These are phyloP conservation scores for Huso huso DNA, from an alignment of 2,797 vertebrate species.

Conservation along the genomic window DNA sequence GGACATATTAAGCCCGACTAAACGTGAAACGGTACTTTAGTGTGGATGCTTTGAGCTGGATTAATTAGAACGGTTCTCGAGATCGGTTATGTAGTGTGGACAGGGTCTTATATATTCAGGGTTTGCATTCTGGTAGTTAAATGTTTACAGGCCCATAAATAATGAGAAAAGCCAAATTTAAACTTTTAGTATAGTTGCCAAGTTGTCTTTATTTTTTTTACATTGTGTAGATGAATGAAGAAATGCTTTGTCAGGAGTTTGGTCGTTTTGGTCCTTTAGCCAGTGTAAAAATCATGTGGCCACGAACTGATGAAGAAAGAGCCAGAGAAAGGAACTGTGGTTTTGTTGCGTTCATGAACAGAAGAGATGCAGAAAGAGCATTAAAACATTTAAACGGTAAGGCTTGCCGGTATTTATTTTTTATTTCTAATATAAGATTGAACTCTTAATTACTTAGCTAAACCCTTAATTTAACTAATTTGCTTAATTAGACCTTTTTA, in stretches of 20 bases:
- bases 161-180: not conserved
- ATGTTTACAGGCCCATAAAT: not conserved
- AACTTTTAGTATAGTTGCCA: not conserved
- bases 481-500: too few relatives aligned
- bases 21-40: too few relatives aligned
- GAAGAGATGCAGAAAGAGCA: slow-evolving; percentile 95
- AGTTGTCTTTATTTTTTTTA: not conserved
- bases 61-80: too few relatives aligned
- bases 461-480: too few relatives aligned
- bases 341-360: slow-evolving; percentile 98
- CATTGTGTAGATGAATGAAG: slow-evolving; percentile 86
- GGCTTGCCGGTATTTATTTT: not conserved
- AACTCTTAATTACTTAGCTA: too few relatives aligned
- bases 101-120: not conserved
- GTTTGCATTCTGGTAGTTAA: not conserved
- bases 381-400: slow-evolving; percentile 95
- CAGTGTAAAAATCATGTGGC: slow-evolving; percentile 99
- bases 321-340: slow-evolving; percentile 97
- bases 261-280: slow-evolving; percentile 93
- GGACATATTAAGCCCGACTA: too few relatives aligned
- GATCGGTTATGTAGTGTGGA: too few relatives aligned
- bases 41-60: too few relatives aligned
- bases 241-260: slow-evolving; percentile 98
- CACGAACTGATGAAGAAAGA: slow-evolving; percentile 94
- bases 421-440: too few relatives aligned